These are phyloP conservation scores for Microtus richardsoni DNA, from an alignment of 2,113 vertebrate genomes.

Conservation along the genomic window DNA sequence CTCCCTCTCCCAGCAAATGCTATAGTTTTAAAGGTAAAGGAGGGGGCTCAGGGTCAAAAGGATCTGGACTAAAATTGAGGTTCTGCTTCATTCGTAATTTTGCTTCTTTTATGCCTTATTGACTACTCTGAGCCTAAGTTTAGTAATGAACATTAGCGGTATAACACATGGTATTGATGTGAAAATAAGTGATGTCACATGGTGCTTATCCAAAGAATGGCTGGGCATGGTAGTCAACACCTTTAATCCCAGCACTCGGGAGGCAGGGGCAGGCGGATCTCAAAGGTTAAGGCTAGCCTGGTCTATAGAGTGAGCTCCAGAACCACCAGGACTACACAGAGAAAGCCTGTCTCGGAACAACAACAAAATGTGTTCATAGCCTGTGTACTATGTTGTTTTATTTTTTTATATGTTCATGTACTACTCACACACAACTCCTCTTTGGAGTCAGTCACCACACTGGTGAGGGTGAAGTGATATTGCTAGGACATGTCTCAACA, in stretches of 20 bases:
- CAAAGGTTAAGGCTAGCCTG: neutral
- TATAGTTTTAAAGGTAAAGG: neutral
- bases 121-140: neutral
- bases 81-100: neutral
- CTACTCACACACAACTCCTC: accelerated
- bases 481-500: neutral
- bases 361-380: neutral
- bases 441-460: neutral
- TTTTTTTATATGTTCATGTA: neutral
- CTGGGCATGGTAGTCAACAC: neutral
- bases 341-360: neutral
- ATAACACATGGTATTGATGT: neutral
- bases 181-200: neutral
- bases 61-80: neutral
- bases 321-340: neutral
- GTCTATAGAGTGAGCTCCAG: neutral
- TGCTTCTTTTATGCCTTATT: neutral
- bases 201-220: neutral
- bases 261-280: neutral
- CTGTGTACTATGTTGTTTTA: neutral
- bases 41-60: neutral
- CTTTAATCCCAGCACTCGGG: neutral
- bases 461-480: neutral
- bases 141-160: neutral
- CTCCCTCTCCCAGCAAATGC: neutral